Conservation (phyloP, 2,888 invertebrate species). For the Oxyscelio sp. region DNA sequence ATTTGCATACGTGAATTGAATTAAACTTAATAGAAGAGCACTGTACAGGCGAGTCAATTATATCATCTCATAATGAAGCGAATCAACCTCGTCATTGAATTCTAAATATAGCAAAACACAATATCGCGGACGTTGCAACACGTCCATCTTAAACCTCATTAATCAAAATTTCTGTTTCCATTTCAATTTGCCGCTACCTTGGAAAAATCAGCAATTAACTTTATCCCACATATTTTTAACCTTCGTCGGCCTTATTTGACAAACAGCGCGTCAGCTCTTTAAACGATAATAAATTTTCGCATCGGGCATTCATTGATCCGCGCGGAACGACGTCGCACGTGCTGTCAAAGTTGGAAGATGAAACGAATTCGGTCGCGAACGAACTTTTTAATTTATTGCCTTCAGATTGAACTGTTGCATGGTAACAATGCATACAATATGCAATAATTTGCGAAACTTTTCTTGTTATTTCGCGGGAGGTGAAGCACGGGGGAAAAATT, state of each 20-base stretch:
- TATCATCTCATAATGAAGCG: no score
- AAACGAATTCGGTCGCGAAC: constrained; percentile 42
- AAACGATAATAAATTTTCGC: not conserved
- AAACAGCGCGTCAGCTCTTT: not conserved
- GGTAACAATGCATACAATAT: constrained; percentile 39
- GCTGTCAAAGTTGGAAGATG: constrained; percentile 33
- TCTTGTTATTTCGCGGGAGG: constrained; percentile 30
- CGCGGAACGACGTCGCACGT: not conserved
- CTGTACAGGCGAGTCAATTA: no score
- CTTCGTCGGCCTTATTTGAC: not conserved
- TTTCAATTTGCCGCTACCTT: no score
- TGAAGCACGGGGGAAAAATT: not conserved
- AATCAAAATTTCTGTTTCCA: no score
- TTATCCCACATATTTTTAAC: not conserved
- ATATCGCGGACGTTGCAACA: no score
- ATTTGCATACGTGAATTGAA: no score
- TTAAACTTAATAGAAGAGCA: no score
- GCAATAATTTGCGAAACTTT: constrained; percentile 54
- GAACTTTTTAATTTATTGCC: constrained; percentile 47
- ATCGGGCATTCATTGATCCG: constrained; percentile 7
- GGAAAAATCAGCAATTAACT: not conserved
- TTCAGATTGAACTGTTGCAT: constrained; percentile 45
- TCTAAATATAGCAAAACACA: no score
- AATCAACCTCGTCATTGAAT: no score
- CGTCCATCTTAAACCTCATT: no score